Conservation (phyloP, 2,888 invertebrate species). For the Leptinotarsa peninsularis region DNA sequence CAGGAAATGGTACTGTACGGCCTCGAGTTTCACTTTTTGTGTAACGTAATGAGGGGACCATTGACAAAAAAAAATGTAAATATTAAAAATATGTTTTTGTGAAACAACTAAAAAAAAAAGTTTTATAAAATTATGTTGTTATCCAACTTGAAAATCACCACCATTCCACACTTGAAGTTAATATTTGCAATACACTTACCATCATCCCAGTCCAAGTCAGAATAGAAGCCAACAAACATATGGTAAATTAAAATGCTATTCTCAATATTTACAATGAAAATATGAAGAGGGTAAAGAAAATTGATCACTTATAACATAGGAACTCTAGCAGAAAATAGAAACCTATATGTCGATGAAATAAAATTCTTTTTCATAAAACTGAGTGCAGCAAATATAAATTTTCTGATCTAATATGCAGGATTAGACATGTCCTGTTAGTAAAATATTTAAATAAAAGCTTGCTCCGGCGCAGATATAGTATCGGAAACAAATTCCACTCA, state of each 20-base stretch:
- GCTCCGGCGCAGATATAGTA: too few relatives aligned
- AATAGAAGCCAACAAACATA: conserved; percentile 71
- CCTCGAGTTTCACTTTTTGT: too few relatives aligned
- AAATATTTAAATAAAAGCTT: too few relatives aligned
- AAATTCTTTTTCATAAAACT: not conserved
- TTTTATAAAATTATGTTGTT: too few relatives aligned
- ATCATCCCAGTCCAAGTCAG: conserved; percentile 75
- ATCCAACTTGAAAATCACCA: not conserved
- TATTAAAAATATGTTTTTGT: too few relatives aligned
- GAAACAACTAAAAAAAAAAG: too few relatives aligned
- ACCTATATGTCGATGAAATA: not conserved
- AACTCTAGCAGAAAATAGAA: not conserved
- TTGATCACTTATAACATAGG: not conserved
- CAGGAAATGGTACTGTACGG: too few relatives aligned
- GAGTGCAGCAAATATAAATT: too few relatives aligned
- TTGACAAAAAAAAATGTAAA: too few relatives aligned
- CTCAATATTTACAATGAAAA: conserved; percentile 10
- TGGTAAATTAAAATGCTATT: conserved; percentile 35
- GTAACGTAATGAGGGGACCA: too few relatives aligned
- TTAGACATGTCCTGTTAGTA: too few relatives aligned
- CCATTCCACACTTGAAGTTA: not conserved
- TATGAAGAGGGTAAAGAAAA: not conserved
- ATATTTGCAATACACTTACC: conserved; percentile 65
- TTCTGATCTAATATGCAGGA: not conserved
- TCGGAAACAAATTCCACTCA: too few relatives aligned